Base-by-base conservation (phyloP, 2,888 invertebrate genomes). In the Aphelenchoides bicaudatus region DNA sequence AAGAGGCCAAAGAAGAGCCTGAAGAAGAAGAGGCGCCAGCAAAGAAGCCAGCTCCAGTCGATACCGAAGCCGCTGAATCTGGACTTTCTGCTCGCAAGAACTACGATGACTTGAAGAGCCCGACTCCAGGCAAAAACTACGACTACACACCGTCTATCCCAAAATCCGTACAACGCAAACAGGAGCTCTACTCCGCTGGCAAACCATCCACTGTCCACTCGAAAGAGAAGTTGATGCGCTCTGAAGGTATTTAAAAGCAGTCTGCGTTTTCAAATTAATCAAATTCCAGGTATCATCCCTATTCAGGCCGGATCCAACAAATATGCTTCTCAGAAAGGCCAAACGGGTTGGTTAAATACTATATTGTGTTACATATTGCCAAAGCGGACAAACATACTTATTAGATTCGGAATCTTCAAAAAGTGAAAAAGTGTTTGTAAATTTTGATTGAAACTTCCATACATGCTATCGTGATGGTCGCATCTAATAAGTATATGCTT, bases 261-360 rank as follows among this genome's bases (percentile, higher is more conserved):
- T 67, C 70, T 54, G 72, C 70, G 63, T 70, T n/a, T n/a, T n/a
- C n/a, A n/a, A n/a, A n/a, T n/a, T n/a, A n/a, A n/a, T n/a, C n/a
- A n/a, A n/a, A n/a, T n/a, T n/a, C n/a, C n/a, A n/a, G n/a, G 74
- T 61, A 77, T 77, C 62, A 75, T 78, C 61, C 78, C 77, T 49
- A 75, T 78, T 59, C 78, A 78, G 65, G 74, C 75, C 49, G 78
- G 78, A 58, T 71, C 74, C 59, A 78, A 78, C 73, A 78, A 78
- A 61, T 75, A 73, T 59, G 78, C 78, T 55, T 75, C 75, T 19
- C 78, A 78, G 63, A 72, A 66, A 59, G 78, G 78, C 64, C 73
- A 74, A 74, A 77, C 76, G 52, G 78, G 74, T 69, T 54, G 25
- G 62, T 39, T 3, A 6, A 51, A n/a, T 29, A n/a, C n/a, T n/a